Base-by-base conservation (phyloP, 2,797 vertebrate genomes). In the Pipistrellus nathusii region DNA sequence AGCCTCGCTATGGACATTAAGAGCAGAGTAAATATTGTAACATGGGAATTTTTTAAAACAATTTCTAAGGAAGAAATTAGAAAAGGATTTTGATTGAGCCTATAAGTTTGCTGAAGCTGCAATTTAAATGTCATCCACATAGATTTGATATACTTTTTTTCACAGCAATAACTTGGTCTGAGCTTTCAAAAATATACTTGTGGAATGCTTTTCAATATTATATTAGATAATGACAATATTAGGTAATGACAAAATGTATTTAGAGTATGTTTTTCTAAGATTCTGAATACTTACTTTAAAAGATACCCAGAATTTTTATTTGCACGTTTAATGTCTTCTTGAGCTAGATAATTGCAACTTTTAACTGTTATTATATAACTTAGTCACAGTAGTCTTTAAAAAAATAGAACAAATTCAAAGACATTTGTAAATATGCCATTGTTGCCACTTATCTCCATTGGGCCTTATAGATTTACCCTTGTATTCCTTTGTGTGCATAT, bases 61-160 rank as follows among this genome's bases (percentile, higher is more conserved):
- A 73, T 90, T 92, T 94, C 59, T 13, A 83, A 87, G 25, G 30
- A 51, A 82, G 27, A 82, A 83, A 72, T 87, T 91, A 88, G 48
- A n/a, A 77, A 91, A 90, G 1, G 20, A 51, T 89, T 88, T 91
- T 90, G 44, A 81, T 57, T 85, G 69, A 95, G 4, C 18, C 32
- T n/a, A 55, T 2, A 32, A 30, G 32, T 85, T 92, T 76, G 51
- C 62, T 94, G 53, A 92, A 93, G 44, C 62, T 90, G 44, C 38
- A 75, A 44, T 93, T 38, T 85, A 92, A 88, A 88, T 88, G 32
- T 69, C 46, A 90, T 76, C 4, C 18, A 32, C 12, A 25, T 64
- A 83, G 44, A 83, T 76, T 88, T 82, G 11, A 80, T 93, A 64
- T 9, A 85, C 21, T 81, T 87, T 72, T 86, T 88, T 90, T 4